Base-by-base conservation (phyloP, 2,888 invertebrate genomes). In the Neoascia interrupta region DNA sequence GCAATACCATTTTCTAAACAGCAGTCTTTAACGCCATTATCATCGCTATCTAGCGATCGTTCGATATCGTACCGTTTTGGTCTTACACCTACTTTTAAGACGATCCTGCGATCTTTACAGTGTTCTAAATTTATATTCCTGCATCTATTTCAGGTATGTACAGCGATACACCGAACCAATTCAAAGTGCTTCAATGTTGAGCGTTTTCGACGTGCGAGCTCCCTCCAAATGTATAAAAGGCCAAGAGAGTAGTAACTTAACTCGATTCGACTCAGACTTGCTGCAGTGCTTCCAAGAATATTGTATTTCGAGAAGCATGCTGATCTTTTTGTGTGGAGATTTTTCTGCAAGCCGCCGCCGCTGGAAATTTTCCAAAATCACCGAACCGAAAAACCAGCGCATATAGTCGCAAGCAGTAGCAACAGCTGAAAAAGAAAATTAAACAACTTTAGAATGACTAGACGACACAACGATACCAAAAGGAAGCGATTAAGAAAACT, bases 101-200 rank as follows among this genome's bases (percentile, higher is more conserved):
- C n/a, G n/a, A n/a, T n/a, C n/a, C 45, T 56, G 36, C 49, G 51
- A 56, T 56, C 63, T 51, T 64, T 60, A 72, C 26, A 43, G 56
- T 41, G 68, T 79, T 79, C 79, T 66, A 79, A 73, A 61, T 73
- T 73, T 61, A 45, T 66, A 54, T 66, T 60, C 19, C 49, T 56
- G 56, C 56, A 68, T 79, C 73, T 79, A 66, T 73, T 79, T 79
- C 79, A 79, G 66, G 79, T 79, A 64, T 49, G 54, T 34, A 66
- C 73, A 19, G 26, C n/a, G n/a, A n/a, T n/a, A n/a, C n/a, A n/a
- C n/a, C n/a, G n/a, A n/a, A n/a, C n/a, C n/a, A n/a, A 76, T 64
- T 58, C 72, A 56, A 75, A 63, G 37, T 63, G 56, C 69, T 60
- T 68, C 60, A 64, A 73, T 58, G 51, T 56, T n/a, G 36, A 26